phyloP scores from a whole-genome alignment of 2,888 invertebrate genomes.

The Microplitis manilae region DNA sequence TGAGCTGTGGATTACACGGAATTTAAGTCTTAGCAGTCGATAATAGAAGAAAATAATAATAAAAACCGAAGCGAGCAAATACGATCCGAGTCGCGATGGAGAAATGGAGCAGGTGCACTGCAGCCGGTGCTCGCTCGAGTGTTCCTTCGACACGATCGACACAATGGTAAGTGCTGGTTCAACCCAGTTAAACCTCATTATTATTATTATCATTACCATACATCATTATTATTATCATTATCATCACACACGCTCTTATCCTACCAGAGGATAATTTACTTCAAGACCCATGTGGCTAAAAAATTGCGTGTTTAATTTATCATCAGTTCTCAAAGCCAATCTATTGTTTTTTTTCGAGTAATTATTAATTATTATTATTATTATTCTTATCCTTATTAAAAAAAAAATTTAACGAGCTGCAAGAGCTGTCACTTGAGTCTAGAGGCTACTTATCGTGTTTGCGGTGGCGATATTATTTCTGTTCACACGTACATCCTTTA shows the following conservation, averaged over 20 bases:
- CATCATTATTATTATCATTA: neutral
- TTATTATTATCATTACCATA: neutral
- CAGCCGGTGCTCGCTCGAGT: conserved; percentile 7
- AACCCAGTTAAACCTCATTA: neutral
- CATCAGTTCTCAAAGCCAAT: neutral
- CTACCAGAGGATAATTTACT: too few relatives aligned
- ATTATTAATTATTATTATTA: conserved; percentile 9
- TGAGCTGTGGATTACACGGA: neutral
- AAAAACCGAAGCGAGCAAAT: neutral
- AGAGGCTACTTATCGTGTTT: conserved; percentile 40
- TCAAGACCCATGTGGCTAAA: too few relatives aligned
- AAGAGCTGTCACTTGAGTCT: conserved; percentile 36
- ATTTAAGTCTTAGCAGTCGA: neutral
- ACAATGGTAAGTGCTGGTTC: conserved; percentile 5
- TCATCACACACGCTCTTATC: too few relatives aligned
- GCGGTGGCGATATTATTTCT: conserved; percentile 38
- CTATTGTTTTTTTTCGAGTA: neutral
- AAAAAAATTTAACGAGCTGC: too few relatives aligned
- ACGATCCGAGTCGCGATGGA: neutral
- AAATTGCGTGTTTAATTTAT: too few relatives aligned
- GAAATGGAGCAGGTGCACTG: conserved; percentile 12
- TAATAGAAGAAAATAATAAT: neutral
- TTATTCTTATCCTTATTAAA: neutral
- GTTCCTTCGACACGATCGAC: neutral
- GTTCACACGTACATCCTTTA: conserved; percentile 20